Base-by-base conservation (phyloP, 1,140 invertebrate genomes). In the Polypedilum vanderplanki region DNA sequence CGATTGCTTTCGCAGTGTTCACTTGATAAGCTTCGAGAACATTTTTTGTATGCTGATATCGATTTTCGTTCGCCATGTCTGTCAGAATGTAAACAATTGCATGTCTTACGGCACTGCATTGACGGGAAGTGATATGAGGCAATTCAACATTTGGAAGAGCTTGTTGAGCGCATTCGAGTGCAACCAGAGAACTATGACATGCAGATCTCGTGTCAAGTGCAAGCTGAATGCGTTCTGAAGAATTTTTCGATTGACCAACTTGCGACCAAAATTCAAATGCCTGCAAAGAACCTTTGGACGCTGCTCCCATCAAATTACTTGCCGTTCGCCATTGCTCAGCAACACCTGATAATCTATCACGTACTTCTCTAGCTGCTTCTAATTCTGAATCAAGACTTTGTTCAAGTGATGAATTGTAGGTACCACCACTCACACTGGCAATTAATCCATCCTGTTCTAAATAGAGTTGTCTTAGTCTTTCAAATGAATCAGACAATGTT, bases 321-420 rank as follows among this genome's bases (percentile, higher is more conserved):
- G 81, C 81, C 10, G 82, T 81, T 8, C 80, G 78, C 81, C 81
- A 82, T 76, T 82, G 81, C 74, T 82, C 81, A 57, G 81, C 40
- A 7, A 80, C 76, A 74, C 81, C 80, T 73, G 80, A 80, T 46
- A 82, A 75, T 70, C 80, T 81, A 73, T 82, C 81, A 1, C 81
- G 78, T 0, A 80, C 78, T 74, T 82, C 80, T 12, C 80, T 77
- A n/a, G 81, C 81, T 64, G 77, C 75, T 76, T 82, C 81, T 20
- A 82, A n/a, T 74, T 82, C 80, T 10, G 77, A 75, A 74, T 82
- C 81, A 0, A 82, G 76, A 74, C 76, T 79, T 77, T 82, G 80
- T 76, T 82, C 81, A 10, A 81, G 76, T 4, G 79, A 77, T 0
- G 78, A 81, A 78, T 81, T 79, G 40, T 82, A 82, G 7, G 80